Conservation (phyloP, 1,140 invertebrate species). For the Zaprionus ghesquierei region DNA sequence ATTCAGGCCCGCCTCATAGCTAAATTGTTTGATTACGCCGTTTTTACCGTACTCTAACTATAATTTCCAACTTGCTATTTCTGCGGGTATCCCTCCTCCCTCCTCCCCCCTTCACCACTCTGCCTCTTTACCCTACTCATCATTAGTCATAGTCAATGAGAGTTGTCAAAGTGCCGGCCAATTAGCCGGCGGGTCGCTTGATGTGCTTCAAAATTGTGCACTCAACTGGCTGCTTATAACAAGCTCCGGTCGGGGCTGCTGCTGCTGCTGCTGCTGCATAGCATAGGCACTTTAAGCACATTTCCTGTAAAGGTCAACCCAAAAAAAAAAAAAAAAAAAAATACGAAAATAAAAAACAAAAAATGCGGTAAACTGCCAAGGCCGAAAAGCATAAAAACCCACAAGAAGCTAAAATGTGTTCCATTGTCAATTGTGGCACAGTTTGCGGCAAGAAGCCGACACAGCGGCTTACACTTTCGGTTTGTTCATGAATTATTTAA, state of each 20-base stretch:
- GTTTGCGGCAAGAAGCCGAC: conserved; percentile 10
- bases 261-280: no score
- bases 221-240: conserved; percentile 7
- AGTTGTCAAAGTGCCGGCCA: conserved; percentile 8
- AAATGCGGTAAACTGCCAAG: not conserved
- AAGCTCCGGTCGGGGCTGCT: conserved; percentile 5
- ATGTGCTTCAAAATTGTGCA: not conserved
- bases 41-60: not conserved
- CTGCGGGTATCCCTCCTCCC: not conserved
- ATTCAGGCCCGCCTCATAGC: no score
- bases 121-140: not conserved
- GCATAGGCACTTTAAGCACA: not conserved
- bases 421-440: conserved; percentile 29
- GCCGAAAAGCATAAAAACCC: not conserved
- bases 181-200: not conserved
- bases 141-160: conserved; percentile 9
- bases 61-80: not conserved
- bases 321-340: not conserved
- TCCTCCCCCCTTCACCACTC: not conserved
- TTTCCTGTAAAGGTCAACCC: conserved; percentile 16
- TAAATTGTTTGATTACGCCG: not conserved
- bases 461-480: conserved; percentile 27
- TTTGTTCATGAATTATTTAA: conserved; percentile 50
- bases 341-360: no score
- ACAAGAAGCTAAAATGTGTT: not conserved